These are phyloP conservation scores for Lycaon pictus DNA, from an alignment of 2,113 vertebrate species.

Conservation along the genomic window DNA sequence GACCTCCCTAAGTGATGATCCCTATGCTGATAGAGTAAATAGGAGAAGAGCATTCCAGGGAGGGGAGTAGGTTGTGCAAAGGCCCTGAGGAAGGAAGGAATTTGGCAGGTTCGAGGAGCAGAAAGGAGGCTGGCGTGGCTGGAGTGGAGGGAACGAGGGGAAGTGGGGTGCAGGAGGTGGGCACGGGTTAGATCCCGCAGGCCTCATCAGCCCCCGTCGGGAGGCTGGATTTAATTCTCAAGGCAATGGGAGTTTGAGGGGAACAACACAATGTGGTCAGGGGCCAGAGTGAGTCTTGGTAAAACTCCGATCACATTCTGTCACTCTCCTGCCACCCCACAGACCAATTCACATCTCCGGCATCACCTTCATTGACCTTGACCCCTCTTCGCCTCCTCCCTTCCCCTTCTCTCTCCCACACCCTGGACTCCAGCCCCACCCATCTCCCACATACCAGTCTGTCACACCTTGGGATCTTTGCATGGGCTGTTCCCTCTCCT, in stretches of 20 bases:
- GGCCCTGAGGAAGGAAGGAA: not conserved
- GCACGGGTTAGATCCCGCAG: fast-evolving
- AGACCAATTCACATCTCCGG: not conserved
- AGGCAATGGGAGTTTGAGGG: not conserved
- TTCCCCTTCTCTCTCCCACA: not conserved
- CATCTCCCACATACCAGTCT: fast-evolving
- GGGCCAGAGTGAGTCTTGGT: not conserved
- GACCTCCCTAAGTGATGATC: not conserved
- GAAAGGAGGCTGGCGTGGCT: not conserved
- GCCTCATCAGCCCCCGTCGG: not conserved
- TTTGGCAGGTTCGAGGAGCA: not conserved
- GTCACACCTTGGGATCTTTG: not conserved
- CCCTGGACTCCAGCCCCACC: not conserved
- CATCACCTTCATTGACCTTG: not conserved
- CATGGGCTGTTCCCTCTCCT: not conserved
- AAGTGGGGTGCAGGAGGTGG: not conserved
- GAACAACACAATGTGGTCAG: not conserved
- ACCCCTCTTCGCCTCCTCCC: not conserved
- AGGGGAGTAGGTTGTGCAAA: not conserved
- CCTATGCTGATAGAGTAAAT: not conserved
- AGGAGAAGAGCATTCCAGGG: not conserved
- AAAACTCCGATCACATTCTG: not conserved
- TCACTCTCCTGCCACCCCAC: fast-evolving
- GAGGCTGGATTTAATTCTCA: not conserved
- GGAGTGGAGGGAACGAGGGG: no score